Conservation (phyloP, 1,140 invertebrate genomes). For the Pristionchus pacificus region DNA sequence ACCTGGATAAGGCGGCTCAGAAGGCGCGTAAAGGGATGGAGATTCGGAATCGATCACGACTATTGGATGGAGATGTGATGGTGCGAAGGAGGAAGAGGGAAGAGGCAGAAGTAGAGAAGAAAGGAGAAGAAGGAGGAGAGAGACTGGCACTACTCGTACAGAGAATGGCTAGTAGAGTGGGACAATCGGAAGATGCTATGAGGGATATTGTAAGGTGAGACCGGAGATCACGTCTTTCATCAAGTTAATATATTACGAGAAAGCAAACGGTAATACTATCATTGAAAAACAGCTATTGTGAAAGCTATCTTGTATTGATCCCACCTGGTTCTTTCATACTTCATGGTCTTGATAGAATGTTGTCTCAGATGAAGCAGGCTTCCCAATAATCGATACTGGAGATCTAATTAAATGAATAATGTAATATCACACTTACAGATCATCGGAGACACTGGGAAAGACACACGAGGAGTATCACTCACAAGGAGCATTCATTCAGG, state of each 20-base stretch:
- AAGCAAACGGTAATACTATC: no score
- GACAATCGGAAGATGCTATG: neutral
- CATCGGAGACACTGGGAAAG: conserved; percentile 7
- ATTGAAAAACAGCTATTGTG: no score
- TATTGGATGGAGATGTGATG: neutral
- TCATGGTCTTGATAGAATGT: no score
- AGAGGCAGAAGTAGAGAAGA: neutral
- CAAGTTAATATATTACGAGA: no score
- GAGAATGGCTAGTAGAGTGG: neutral
- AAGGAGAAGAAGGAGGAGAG: neutral
- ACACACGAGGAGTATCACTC: neutral
- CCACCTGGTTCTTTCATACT: no score
- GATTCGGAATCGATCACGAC: neutral
- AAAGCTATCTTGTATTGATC: no score
- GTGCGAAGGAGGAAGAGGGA: neutral
- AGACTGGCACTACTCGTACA: neutral
- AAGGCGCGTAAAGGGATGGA: neutral
- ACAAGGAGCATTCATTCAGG: neutral
- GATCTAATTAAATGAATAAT: neutral
- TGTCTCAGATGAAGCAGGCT: neutral
- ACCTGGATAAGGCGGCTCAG: neutral
- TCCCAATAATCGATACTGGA: neutral
- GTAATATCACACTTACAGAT: conserved; percentile 2
- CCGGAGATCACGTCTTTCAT: no score
- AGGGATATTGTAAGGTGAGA: neutral